Conservation (phyloP, 2,797 vertebrate species). For the Rhadinocentrus ornatus region DNA sequence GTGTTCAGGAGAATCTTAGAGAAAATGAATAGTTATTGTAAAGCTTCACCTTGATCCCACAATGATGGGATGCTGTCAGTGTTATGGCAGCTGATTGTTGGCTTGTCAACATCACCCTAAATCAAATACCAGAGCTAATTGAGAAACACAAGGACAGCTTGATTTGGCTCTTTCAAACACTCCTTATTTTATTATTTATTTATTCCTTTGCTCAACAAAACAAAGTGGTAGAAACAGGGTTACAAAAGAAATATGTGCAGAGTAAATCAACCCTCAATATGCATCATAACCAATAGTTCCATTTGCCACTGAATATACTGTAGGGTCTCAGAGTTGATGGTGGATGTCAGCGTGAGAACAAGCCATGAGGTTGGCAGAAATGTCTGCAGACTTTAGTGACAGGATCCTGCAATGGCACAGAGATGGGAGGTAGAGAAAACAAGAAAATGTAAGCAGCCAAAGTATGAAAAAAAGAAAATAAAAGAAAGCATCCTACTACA, state of each 20-base stretch:
- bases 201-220: neutral
- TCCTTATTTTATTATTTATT: too few relatives aligned
- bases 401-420: neutral
- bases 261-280: too few relatives aligned
- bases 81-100: constrained; percentile 8
- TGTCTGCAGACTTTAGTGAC: too few relatives aligned
- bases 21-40: constrained; percentile 5
- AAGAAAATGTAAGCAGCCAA: neutral
- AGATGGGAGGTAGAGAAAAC: neutral
- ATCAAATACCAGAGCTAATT: neutral
- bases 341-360: neutral
- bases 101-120: neutral
- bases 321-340: neutral
- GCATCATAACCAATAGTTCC: too few relatives aligned
- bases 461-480: neutral
- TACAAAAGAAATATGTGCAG: neutral
- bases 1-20: constrained; percentile 18
- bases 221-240: neutral
- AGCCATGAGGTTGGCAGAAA: too few relatives aligned
- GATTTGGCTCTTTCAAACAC: neutral
- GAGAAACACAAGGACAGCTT: neutral
- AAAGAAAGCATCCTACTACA: neutral
- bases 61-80: neutral
- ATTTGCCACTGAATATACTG: neutral
- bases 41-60: constrained; percentile 32